Evolutionary conservation across 2,113 vertebrate genomes (phyloP), one percentile per base, ranked within the genome.

Genomic region (Barnardius zonarius): DNA sequence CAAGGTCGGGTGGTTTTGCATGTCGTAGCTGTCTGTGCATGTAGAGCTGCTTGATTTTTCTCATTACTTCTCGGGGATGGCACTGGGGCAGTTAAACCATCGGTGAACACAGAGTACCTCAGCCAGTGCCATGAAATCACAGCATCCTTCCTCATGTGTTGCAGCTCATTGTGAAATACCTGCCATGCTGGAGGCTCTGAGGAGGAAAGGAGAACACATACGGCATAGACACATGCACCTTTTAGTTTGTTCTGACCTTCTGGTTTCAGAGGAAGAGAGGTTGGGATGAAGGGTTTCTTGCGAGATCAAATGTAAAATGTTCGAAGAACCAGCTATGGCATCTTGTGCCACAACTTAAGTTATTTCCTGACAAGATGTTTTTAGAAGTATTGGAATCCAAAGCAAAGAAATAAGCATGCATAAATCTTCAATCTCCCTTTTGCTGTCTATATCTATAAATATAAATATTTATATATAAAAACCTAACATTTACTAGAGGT

Each of bases 21-120:
- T 95, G 96, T 96, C 70, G 19, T 96, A 95, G 91, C 92, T 95
- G 70, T 96, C 33, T 74, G 94, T 96, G 97, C 98, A 97, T 96
- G 97, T 96, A 77, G 92, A 95, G 95, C 96, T 96, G 91, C 94
- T 97, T 86, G 83, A 46, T 77, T 77, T 77, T 64, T 48, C 72
- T 96, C 75, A 23, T 95, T 70, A 44, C 35, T 37, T 79, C 83
- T 54, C 66, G 49, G 51, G 93, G 94, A 79, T 78, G 83, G 96
- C 86, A 79, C 90, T 89, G 75, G 92, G 85, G 74, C 86, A 70
- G 94, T 93, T 57, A 24, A 92, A 17, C 63, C 69, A 3, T 88
- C 76, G 37, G 59, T 72, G 95, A 84, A 81, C 76, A 81, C 92
- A 19, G 52, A 90, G 77, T 85, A 75, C 93, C 91, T 96, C 90